These are phyloP conservation scores for Nephrotoma flavescens DNA, from an alignment of 2,888 invertebrate genomes.

Conservation along the genomic window DNA sequence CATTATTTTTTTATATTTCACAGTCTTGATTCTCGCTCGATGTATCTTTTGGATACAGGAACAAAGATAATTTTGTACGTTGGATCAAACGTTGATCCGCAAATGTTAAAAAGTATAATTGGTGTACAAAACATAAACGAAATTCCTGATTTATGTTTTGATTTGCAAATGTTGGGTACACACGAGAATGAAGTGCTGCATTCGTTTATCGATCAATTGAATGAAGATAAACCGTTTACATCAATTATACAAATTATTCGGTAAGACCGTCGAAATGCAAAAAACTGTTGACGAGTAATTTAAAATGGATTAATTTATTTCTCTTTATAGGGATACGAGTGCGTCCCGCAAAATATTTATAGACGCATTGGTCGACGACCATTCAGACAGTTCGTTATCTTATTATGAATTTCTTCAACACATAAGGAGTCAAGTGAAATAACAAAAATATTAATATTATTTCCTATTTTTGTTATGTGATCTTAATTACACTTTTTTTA, in stretches of 20 bases:
- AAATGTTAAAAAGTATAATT: constrained; percentile 62
- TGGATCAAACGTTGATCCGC: constrained; percentile 59
- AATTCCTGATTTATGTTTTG: constrained; percentile 62
- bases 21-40: constrained; percentile 68
- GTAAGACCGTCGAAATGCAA: constrained; percentile 32
- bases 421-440: constrained; percentile 79
- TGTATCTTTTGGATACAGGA: constrained; percentile 83
- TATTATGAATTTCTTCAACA: constrained; percentile 98
- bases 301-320: constrained; percentile 9
- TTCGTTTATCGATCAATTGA: constrained; percentile 66
- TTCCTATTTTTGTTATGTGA: not conserved
- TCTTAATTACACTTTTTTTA: not conserved
- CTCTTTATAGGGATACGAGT: constrained; percentile 78
- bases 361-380: constrained; percentile 84
- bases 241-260: constrained; percentile 68
- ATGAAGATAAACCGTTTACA: constrained; percentile 70
- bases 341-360: constrained; percentile 66
- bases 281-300: not conserved
- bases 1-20: constrained; percentile 26
- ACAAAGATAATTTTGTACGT: constrained; percentile 69
- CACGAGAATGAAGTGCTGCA: constrained; percentile 59
- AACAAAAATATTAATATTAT: constrained; percentile 19
- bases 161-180: constrained; percentile 63
- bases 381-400: constrained; percentile 84
- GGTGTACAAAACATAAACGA: constrained; percentile 58